These are phyloP conservation scores for Neomorphus geoffroyi DNA, from an alignment of 2,797 vertebrate species.

Conservation along the genomic window DNA sequence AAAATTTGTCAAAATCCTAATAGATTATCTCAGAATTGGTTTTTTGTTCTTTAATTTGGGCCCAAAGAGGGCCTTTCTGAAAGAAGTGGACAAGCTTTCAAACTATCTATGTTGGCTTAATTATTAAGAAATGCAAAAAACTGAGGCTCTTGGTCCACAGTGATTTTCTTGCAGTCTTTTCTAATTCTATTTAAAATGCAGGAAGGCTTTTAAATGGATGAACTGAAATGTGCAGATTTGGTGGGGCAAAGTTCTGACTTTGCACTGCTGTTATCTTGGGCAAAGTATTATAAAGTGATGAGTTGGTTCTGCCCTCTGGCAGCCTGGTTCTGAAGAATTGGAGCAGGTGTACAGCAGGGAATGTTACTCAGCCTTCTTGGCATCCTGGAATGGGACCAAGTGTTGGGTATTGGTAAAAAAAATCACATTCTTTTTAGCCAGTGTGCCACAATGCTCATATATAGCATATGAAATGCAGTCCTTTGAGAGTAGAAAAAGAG, in stretches of 20 bases:
- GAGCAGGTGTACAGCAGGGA: background rate
- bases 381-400: background rate
- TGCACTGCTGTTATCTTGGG: background rate
- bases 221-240: background rate
- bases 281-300: accelerated
- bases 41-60: background rate
- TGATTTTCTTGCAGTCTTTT: background rate
- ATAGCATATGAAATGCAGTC: background rate
- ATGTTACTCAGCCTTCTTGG: background rate
- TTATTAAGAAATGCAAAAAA: background rate
- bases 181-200: background rate
- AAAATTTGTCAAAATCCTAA: background rate
- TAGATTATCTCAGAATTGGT: background rate
- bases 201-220: background rate
- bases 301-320: background rate
- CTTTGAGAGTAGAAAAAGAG: background rate
- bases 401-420: background rate
- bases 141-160: background rate
- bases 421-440: background rate
- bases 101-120: background rate
- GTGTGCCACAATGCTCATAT: accelerated
- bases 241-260: background rate
- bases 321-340: background rate
- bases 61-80: background rate
- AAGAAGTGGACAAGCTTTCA: background rate